These are phyloP conservation scores for Crocuta crocuta DNA, from an alignment of 2,113 vertebrate genomes.

Conservation along the genomic window DNA sequence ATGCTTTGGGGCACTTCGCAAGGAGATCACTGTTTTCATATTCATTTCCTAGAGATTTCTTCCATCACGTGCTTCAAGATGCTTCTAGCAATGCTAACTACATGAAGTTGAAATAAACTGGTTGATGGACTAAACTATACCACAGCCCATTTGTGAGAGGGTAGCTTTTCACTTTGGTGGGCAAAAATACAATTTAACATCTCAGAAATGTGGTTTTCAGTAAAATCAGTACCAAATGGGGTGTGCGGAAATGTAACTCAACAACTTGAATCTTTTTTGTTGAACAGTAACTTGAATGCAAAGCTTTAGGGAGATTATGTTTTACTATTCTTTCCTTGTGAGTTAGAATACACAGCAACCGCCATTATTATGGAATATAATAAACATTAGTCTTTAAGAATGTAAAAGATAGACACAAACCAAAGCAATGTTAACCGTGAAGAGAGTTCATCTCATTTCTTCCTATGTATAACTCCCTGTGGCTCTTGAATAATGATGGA, in stretches of 20 bases:
- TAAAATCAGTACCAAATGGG: conserved; percentile 77
- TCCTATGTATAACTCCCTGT: not conserved
- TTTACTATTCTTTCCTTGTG: conserved; percentile 12
- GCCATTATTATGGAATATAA: conserved; percentile 33
- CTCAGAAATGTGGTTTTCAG: conserved; percentile 69
- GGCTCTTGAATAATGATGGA: not conserved
- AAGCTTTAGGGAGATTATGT: conserved; percentile 58
- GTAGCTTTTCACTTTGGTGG: conserved; percentile 52
- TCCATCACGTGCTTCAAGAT: not conserved
- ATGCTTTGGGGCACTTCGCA: not conserved
- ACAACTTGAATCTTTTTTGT: conserved; percentile 57
- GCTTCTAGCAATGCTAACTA: conserved; percentile 46
- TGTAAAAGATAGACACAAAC: conserved; percentile 32
- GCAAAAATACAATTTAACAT: conserved; percentile 80
- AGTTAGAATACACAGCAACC: not conserved
- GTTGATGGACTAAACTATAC: conserved; percentile 61
- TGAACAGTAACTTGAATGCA: conserved; percentile 55
- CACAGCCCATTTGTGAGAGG: conserved; percentile 61
- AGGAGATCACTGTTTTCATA: conserved; percentile 47
- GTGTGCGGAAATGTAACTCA: conserved; percentile 62
- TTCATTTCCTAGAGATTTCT: conserved; percentile 43
- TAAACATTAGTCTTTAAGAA: conserved; percentile 48
- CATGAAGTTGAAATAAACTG: conserved; percentile 16
- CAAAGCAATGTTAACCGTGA: not conserved
- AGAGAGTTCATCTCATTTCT: not conserved